Evolutionary conservation across 2,888 invertebrate species (phyloP), one percentile per base, ranked within the genome.

Genomic region (Leucozona laternaria): DNA sequence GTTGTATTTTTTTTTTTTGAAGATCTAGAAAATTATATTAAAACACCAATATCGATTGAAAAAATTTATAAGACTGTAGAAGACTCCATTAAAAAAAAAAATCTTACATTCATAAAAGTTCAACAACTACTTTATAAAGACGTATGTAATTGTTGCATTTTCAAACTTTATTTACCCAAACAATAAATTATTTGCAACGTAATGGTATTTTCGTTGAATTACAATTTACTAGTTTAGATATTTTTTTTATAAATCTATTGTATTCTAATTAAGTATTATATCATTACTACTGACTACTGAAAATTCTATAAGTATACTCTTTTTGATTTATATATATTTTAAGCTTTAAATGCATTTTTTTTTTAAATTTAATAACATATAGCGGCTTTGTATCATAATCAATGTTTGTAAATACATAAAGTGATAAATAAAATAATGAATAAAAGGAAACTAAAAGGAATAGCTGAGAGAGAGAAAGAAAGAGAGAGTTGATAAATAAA

Each of bases 331-430:
- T 28, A 13, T 55, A 50, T n/a, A 48, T 70, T 76, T 25, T 68
- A 62, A 76, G 17, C 72, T 72, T 17, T 17, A n/a, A 73, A 72
- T 73, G 71, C 68, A 77, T 76, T 85, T 85, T 85, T 10, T 28
- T 70, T 66, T 53, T 3, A 40, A 57, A 37, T 40, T 79, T 43
- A 55, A 53, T 25, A 45, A 66, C 40, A 66, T 71, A 68, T 60
- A 78, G 78, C 78, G 82, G 82, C 86, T 86, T 86, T 86, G 82
- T 86, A 82, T 71, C 62, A 75, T 86, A 79, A 64, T 82, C 86
- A 75, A 76, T 79, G 86, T 82, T 86, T 86, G 86, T 86, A 86
- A 66, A 86, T 82, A 86, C 31, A 55, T 79, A 75, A 79, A 82
- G 78, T 79, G 73, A 81, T 78, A 79, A 37, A 79, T 43, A 70